Conservation (phyloP, 1,140 invertebrate species). For the Meteorus sp. region DNA sequence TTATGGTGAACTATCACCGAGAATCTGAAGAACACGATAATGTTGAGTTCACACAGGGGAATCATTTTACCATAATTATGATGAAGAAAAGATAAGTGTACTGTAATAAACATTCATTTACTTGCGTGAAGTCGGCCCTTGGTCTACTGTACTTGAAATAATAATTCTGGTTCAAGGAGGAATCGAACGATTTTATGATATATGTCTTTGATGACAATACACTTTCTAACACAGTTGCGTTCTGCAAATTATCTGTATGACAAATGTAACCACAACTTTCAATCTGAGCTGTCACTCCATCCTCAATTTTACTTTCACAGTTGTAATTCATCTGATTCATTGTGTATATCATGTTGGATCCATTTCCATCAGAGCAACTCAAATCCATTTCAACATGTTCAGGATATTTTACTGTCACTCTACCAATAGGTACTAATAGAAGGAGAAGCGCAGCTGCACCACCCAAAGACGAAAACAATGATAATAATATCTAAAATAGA, state of each 20-base stretch:
- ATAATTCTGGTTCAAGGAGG: constrained; percentile 49
- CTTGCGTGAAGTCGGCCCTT: constrained; percentile 40
- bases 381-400: constrained; percentile 63
- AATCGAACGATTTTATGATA: constrained; percentile 58
- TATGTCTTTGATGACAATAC: constrained; percentile 61
- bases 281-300: constrained; percentile 38
- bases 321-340: constrained; percentile 59
- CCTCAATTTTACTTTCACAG: constrained; percentile 51
- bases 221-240: constrained; percentile 52
- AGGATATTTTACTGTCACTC: constrained; percentile 68
- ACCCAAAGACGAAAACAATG: constrained; percentile 69
- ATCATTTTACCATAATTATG: too few species aligned
- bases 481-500: constrained; percentile 65
- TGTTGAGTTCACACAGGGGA: too few species aligned
- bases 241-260: constrained; percentile 54
- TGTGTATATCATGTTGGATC: constrained; percentile 52
- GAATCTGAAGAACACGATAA: too few species aligned
- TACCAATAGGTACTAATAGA: constrained; percentile 71
- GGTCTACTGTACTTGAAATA: constrained; percentile 51
- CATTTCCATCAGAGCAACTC: constrained; percentile 52
- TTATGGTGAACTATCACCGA: too few species aligned
- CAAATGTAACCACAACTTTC: constrained; percentile 61
- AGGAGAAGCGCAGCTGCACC: constrained; percentile 69
- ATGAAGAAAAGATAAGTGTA: neutral
- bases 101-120: constrained; percentile 26